A percentile compares a stretch with the other conserved stretches of the same genome.
Evolutionary conservation across 2,797 vertebrate species (phyloP).

Genomic region (Borostomias antarcticus): DNA sequence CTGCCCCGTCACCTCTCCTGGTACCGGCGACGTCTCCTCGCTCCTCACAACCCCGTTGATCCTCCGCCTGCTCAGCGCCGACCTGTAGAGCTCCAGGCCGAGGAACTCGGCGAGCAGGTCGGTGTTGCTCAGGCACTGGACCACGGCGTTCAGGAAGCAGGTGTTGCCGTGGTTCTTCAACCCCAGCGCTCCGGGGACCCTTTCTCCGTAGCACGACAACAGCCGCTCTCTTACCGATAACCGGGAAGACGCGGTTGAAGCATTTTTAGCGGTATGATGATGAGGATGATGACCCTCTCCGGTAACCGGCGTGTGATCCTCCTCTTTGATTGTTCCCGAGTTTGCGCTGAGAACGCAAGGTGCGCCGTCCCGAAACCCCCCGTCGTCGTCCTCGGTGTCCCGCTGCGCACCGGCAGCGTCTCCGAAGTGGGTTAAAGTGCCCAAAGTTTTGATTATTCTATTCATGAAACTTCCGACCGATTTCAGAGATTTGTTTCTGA

Average conservation of each 20-base stretch:
- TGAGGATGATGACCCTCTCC: no score
- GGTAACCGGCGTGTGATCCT: slow-evolving; percentile 46
- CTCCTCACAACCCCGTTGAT: slow-evolving; percentile 46
- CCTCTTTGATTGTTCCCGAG: slow-evolving; percentile 56
- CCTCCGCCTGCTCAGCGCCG: slow-evolving; percentile 50
- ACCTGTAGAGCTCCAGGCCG: slow-evolving; percentile 80
- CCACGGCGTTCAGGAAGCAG: slow-evolving; percentile 96
- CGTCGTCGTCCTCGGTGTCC: slow-evolving; percentile 81
- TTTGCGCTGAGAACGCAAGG: slow-evolving; percentile 70
- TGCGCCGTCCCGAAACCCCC: slow-evolving; percentile 75
- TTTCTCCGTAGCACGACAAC: slow-evolving; percentile 69
- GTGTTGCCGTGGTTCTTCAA: slow-evolving; percentile 97
- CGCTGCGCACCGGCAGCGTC: slow-evolving; percentile 60
- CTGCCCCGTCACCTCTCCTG: slow-evolving; percentile 87
- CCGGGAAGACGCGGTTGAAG: slow-evolving; percentile 50
- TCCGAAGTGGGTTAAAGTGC: slow-evolving; percentile 77
- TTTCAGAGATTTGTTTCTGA: slow-evolving; percentile 78
- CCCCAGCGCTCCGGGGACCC: slow-evolving; percentile 85
- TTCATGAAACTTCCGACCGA: slow-evolving; percentile 80
- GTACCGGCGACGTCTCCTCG: slow-evolving; percentile 43
- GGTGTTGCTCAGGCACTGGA: no score
- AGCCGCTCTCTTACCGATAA: slow-evolving; percentile 67
- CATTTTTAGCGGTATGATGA: slow-evolving; percentile 47
- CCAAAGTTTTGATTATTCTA: slow-evolving; percentile 82
- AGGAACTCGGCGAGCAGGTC: slow-evolving; percentile 92